Percentiles rank a stretch among this genome's conserved stretches.
Conservation (phyloP, 2,113 vertebrate genomes). For the Sakesphorus luctuosus region DNA sequence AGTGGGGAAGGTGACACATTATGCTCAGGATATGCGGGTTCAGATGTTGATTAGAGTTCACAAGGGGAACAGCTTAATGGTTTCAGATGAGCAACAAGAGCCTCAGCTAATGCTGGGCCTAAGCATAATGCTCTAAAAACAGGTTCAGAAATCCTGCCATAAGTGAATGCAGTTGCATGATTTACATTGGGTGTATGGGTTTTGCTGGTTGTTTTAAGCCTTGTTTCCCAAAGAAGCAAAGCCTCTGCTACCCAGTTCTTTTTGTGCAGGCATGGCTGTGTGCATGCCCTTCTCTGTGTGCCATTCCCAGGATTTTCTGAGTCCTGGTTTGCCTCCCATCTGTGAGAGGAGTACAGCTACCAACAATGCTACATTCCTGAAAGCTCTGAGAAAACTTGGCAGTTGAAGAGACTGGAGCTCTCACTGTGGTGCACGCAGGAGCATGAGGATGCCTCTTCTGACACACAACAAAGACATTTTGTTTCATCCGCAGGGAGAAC, state of each 20-base stretch:
- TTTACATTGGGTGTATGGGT: neutral
- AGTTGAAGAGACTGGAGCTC: neutral
- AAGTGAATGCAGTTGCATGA: neutral
- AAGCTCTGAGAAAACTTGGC: neutral
- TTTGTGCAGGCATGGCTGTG: neutral
- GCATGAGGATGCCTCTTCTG: neutral
- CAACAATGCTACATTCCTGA: neutral
- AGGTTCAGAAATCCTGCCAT: neutral
- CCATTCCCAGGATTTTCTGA: neutral
- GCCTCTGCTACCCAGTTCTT: accelerated
- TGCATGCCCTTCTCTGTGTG: neutral
- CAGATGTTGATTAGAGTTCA: constrained; percentile 23
- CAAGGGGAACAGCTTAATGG: neutral
- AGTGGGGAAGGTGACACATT: constrained; percentile 48
- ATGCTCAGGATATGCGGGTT: neutral
- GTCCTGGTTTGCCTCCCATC: neutral
- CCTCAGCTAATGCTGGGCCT: neutral
- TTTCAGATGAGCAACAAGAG: neutral
- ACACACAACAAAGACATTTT: neutral
- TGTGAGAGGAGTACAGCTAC: neutral
- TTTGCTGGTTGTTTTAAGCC: neutral
- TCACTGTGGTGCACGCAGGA: accelerated
- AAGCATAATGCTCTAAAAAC: neutral
- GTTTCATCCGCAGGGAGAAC: neutral
- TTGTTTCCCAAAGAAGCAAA: neutral